Evolutionary conservation across 1,140 invertebrate species (phyloP).

Genomic region (Cherax destructor): DNA sequence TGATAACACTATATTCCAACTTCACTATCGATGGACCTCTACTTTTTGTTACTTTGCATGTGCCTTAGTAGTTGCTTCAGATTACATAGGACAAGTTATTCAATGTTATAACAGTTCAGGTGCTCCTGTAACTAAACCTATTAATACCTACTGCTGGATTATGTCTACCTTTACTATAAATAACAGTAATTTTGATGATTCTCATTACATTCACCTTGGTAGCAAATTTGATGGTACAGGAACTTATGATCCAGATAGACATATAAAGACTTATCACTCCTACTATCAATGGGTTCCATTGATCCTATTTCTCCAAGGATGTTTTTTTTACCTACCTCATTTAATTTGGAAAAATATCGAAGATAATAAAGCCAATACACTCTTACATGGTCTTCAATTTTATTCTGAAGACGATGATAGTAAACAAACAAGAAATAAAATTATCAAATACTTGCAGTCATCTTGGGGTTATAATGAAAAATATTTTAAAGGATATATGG

Average conservation of each 20-base stretch:
- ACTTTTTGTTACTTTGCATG: slow-evolving; percentile 82
- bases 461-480: slow-evolving; percentile 76
- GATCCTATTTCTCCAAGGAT: slow-evolving; percentile 90
- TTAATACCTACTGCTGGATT: slow-evolving; percentile 95
- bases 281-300: slow-evolving; percentile 99
- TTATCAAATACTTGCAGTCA: slow-evolving; percentile 72
- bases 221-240: slow-evolving; percentile 62
- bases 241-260: background rate
- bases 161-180: slow-evolving; percentile 89
- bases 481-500: slow-evolving; percentile 91
- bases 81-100: slow-evolving; percentile 94
- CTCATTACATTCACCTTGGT: background rate
- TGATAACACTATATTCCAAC: slow-evolving; percentile 93
- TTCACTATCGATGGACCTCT: slow-evolving; percentile 92
- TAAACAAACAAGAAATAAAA: slow-evolving; percentile 64
- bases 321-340: slow-evolving; percentile 91
- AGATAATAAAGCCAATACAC: slow-evolving; percentile 76
- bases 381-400: slow-evolving; percentile 61
- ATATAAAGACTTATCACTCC: slow-evolving; percentile 71
- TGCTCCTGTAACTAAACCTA: slow-evolving; percentile 84
- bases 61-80: slow-evolving; percentile 88
- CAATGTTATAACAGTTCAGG: slow-evolving; percentile 84
- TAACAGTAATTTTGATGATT: slow-evolving; percentile 26
- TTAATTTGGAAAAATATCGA: slow-evolving; percentile 95
- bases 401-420: slow-evolving; percentile 45